These are phyloP conservation scores for Lucinisca nassula DNA, from an alignment of 2,888 invertebrate species.

Conservation along the genomic window DNA sequence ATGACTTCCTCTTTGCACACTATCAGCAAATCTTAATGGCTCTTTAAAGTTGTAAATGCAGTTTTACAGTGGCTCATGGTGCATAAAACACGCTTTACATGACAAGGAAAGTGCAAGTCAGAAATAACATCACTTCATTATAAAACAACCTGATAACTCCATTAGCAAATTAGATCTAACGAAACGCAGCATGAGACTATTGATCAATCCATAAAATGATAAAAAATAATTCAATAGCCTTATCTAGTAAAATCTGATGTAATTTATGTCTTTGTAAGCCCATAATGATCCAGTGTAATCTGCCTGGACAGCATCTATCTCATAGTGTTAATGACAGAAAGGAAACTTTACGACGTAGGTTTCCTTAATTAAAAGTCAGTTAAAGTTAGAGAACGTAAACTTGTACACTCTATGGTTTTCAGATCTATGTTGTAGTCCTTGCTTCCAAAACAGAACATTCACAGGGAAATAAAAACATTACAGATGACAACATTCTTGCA, in stretches of 20 bases:
- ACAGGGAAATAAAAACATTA: no score
- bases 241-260: background rate
- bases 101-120: background rate
- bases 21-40: background rate
- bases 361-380: no score
- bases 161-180: conserved; percentile 7
- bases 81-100: background rate
- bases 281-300: no score
- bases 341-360: no score
- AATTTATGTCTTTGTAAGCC: background rate
- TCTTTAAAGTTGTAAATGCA: background rate
- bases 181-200: background rate
- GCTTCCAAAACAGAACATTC: no score
- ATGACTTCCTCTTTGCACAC: background rate
- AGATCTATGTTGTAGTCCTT: no score
- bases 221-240: background rate
- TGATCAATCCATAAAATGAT: background rate
- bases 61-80: background rate
- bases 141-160: conserved; percentile 1
- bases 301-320: no score
- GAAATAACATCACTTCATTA: background rate
- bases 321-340: no score
- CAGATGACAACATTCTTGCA: no score
- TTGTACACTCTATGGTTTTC: no score
- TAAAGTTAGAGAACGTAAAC: no score